Base-by-base conservation (phyloP, 2,113 vertebrate species). In the Seriola dumerili region DNA sequence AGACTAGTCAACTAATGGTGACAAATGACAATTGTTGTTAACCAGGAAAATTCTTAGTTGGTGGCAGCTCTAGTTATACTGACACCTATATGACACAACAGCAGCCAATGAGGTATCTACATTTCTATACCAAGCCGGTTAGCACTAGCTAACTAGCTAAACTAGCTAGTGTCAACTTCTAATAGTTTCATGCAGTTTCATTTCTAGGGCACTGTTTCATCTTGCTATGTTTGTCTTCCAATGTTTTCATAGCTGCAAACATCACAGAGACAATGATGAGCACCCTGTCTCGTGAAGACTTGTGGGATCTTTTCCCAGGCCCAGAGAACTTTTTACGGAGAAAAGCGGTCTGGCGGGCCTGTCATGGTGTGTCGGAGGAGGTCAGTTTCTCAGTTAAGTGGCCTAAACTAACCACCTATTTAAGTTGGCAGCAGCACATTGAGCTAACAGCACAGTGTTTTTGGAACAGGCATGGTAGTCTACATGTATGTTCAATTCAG, bases 311-410 rank as follows among this genome's bases (percentile, higher is more conserved):
- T 59, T 59, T 57, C 54, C 52, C 52, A 55, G 21, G 52, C 58
- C 58, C 58, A 61, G 58, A 34, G 29, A 61, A 61, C 58, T 34
- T 66, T 14, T 29, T 66, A 46, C 46, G 32, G 46, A 36, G 65
- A 61, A 78, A 69, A 78, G 76, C 12, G 3, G 74, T 76, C 44
- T 52, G 72, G 59, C 44, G 5, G 5, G 25, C 17, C 44, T 75
- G 73, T 75, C 72, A 63, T 52, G 62, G 14, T 76, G 73, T 5
- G 0, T 65, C 25, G 1, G 61, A 75, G 10, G 73, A 76, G 74
- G 63, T 67, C n/a, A 68, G 63, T 77, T 77, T 77, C 46, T 52
- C 14, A 55, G 3, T 25, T 1, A 38, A 6, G 4, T 34, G 13
- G 16, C 52, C 7, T 72, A 7, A 72, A 58, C 21, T 71, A 57